Conservation (phyloP, 1,140 invertebrate species). For the Aphelenchoides besseyi region DNA sequence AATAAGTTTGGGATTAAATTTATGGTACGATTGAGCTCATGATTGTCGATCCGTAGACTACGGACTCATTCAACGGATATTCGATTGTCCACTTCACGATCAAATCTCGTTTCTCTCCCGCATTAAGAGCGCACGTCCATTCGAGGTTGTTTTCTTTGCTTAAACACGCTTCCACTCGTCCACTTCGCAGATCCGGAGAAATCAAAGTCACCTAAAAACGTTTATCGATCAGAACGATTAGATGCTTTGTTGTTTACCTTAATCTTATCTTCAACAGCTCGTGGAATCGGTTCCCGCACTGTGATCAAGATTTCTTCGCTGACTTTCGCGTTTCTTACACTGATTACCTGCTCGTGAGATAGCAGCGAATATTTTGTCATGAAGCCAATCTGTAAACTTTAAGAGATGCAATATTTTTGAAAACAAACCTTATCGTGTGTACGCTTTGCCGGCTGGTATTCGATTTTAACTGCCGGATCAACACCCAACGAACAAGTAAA, state of each 20-base stretch:
- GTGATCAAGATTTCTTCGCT: conserved; percentile 56
- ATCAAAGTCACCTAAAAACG: conserved; percentile 38
- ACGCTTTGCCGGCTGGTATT: conserved; percentile 63
- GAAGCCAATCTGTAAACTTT: conserved; percentile 49
- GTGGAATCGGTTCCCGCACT: conserved; percentile 63
- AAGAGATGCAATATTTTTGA: not conserved
- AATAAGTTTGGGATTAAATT: not conserved
- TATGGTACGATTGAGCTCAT: not conserved
- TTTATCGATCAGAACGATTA: too few relatives aligned
- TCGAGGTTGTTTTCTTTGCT: conserved; percentile 63
- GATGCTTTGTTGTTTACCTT: too few relatives aligned
- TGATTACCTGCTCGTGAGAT: conserved; percentile 62
- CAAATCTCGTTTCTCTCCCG: conserved; percentile 41
- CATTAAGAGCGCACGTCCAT: conserved; percentile 59
- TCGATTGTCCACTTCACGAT: conserved; percentile 37
- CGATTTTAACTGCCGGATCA: conserved; percentile 64
- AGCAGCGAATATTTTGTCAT: conserved; percentile 50
- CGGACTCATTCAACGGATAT: conserved; percentile 22
- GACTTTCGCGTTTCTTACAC: conserved; percentile 63
- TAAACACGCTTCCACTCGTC: conserved; percentile 41
- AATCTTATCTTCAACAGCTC: conserved; percentile 64
- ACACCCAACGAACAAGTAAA: conserved; percentile 64
- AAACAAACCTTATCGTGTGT: conserved; percentile 37
- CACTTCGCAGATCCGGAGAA: conserved; percentile 39
- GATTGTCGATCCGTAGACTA: conserved; percentile 17